phyloP scores from a whole-genome alignment of 2,113 vertebrate genomes.

The Setophaga kirtlandii region DNA sequence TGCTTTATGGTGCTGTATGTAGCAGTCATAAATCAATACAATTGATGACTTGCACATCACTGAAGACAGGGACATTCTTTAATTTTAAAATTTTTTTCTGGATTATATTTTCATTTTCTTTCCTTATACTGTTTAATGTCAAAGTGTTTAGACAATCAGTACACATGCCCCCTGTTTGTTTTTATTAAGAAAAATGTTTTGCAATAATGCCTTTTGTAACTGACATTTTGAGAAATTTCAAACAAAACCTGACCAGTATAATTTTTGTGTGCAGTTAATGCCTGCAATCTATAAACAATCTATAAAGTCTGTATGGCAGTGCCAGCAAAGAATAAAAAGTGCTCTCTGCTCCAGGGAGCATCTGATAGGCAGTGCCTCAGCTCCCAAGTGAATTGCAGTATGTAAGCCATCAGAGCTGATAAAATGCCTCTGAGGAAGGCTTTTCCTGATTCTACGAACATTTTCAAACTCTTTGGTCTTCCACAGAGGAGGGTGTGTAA shows the following conservation, averaged over 20 bases:
- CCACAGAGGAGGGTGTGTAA: not conserved
- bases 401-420: not conserved
- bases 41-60: not conserved
- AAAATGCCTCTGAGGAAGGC: not conserved
- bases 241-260: not conserved
- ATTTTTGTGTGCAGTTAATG: not conserved
- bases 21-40: not conserved
- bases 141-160: not conserved
- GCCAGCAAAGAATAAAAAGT: not conserved
- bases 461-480: not conserved
- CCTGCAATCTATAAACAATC: not conserved
- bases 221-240: not conserved
- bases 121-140: not conserved
- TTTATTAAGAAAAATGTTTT: not conserved
- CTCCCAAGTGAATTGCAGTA: not conserved
- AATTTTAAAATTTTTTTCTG: not conserved
- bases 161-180: not conserved
- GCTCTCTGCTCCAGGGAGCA: not conserved
- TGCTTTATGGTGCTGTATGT: not conserved
- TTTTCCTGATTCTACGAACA: not conserved
- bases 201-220: not conserved
- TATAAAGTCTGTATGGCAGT: not conserved
- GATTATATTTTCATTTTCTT: not conserved
- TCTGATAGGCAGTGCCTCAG: not conserved
- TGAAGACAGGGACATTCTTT: not conserved